Conservation (phyloP, 1,140 invertebrate genomes). For the Chymomyza costata region DNA sequence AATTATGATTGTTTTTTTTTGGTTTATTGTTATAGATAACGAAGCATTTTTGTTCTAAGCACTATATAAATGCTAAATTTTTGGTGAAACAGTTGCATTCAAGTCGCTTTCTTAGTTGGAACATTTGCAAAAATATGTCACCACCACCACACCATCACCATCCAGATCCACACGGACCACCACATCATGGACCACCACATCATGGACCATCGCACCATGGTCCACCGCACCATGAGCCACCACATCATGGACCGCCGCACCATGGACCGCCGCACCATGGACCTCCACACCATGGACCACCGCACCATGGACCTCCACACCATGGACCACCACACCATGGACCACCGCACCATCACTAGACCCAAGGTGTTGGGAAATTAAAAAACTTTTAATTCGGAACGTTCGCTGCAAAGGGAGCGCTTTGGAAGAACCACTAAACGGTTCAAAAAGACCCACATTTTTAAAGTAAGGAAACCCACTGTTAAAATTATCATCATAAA, state of each 20-base stretch:
- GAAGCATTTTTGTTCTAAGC: too few species aligned
- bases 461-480: background rate
- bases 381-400: too few species aligned
- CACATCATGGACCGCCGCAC: conserved; percentile 15
- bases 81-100: too few species aligned
- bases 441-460: background rate
- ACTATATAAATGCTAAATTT: too few species aligned
- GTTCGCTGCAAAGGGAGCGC: too few species aligned
- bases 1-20: too few species aligned
- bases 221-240: conserved; percentile 8
- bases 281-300: conserved; percentile 14
- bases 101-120: too few species aligned
- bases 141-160: conserved; percentile 17
- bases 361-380: too few species aligned
- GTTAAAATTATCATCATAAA: too few species aligned
- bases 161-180: conserved; percentile 8
- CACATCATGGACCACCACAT: background rate
- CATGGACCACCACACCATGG: background rate
- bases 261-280: conserved; percentile 23
- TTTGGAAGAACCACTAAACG: conserved; percentile 6
- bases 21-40: too few species aligned
- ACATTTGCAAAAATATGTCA: too few species aligned
- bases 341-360: conserved; percentile 7
- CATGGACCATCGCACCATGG: background rate
- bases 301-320: too few species aligned